A percentile compares a stretch with the other conserved stretches of the same genome.
phyloP scores from a whole-genome alignment of 2,888 invertebrate species.

The Rosalia funebris region DNA sequence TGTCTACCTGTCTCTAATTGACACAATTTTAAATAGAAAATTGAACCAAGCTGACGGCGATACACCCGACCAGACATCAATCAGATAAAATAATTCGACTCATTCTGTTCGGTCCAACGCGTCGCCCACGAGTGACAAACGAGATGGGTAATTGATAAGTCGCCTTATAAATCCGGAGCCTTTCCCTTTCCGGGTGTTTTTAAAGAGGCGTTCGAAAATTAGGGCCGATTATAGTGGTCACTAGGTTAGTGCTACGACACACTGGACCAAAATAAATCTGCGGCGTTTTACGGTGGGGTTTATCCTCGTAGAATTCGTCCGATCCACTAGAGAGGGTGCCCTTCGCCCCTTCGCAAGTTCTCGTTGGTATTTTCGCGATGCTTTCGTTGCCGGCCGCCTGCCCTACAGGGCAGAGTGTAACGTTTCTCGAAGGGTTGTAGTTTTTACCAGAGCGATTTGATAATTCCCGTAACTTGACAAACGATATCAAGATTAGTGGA shows the following conservation, averaged over 20 bases:
- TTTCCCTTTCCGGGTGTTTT: background rate
- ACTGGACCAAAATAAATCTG: slow-evolving; percentile 43
- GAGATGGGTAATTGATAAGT: slow-evolving; percentile 11
- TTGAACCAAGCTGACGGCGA: background rate
- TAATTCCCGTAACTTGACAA: too few relatives aligned
- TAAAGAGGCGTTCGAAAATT: slow-evolving; percentile 26
- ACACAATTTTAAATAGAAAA: background rate
- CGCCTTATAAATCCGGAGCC: background rate
- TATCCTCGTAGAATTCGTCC: slow-evolving; percentile 14
- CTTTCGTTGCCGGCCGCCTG: slow-evolving; percentile 22
- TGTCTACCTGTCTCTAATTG: slow-evolving; percentile 10
- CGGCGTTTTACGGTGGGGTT: background rate
- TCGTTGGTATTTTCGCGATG: slow-evolving; percentile 41
- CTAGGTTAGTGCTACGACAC: slow-evolving; percentile 53
- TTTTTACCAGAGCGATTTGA: too few relatives aligned
- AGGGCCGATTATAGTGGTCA: slow-evolving; percentile 45
- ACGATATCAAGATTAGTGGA: too few relatives aligned
- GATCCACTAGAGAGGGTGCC: slow-evolving; percentile 41
- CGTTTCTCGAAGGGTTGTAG: too few relatives aligned
- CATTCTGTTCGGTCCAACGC: background rate
- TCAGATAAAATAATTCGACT: slow-evolving; percentile 11
- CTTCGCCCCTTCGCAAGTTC: slow-evolving; percentile 43
- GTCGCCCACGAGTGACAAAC: slow-evolving; percentile 11
- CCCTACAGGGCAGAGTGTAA: slow-evolving; percentile 4
- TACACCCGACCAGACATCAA: background rate